Base-by-base conservation (phyloP, 2,888 invertebrate species). In the Eristalis arbustorum region DNA sequence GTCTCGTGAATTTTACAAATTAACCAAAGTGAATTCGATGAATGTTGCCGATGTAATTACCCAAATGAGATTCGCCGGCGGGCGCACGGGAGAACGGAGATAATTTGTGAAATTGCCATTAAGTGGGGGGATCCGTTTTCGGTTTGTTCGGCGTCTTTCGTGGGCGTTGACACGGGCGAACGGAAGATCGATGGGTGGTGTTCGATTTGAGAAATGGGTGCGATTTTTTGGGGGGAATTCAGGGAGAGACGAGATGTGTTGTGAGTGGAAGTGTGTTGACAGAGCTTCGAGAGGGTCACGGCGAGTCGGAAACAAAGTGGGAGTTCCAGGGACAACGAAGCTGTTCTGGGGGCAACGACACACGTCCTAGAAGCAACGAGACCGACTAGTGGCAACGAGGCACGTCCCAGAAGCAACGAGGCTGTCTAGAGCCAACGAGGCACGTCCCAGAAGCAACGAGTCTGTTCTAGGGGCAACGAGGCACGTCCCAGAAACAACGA, bases 21-120 rank as follows among this genome's bases (percentile, higher is more conserved):
- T 78, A 78, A 68, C 62, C 67, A 13, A 62, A 79, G 49, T 22
- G 62, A 67, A 67, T 68, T 63, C 74, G 59, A 68, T 74, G 68
- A 34, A 74, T 64, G 57, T 56, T 6, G n/a, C 56, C 59, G 57
- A 56, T 74, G 63, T 37, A 73, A 64, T 80, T 78, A 72, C 64
- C 34, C 40, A 72, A 71, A 64, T 79, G 56, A 71, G 64, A 71
- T 37, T 76, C 68, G 42, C 23, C 49, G 8, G 18, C 1, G 59
- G 59, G 13, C 8, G 5, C 6, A 14, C 11, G 13, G 23, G 11
- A 10, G 59, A 11, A 25, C 28, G 34, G 67, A 49, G 61, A 76
- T 62, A 78, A 71, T 77, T 71, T 71, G 62, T 69, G 25, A 62
- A 69, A 63, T 34, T 63, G 56, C 28, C 23, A 76, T 56, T 56